These are phyloP conservation scores for Tridacna crocea DNA, from an alignment of 2,888 invertebrate species.

Conservation along the genomic window DNA sequence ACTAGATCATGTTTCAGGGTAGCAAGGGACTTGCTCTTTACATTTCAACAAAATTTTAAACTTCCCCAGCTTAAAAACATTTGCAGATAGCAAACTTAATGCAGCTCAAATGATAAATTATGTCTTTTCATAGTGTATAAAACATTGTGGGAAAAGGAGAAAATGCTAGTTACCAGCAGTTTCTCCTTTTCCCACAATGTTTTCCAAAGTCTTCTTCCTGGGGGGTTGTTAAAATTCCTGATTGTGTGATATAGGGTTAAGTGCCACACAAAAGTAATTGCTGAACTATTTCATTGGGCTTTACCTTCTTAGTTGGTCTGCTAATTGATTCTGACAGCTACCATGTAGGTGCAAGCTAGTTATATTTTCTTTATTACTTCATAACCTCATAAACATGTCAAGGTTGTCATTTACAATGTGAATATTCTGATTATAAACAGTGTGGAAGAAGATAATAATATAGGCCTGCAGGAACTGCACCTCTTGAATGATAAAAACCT, in stretches of 20 bases:
- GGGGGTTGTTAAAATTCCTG: neutral
- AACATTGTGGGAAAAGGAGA: neutral
- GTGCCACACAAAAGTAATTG: neutral
- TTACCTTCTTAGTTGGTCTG: conserved; percentile 6
- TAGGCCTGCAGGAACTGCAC: neutral
- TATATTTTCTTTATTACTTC: neutral
- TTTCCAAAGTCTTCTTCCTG: neutral
- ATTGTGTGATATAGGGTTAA: neutral
- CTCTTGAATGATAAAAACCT: neutral
- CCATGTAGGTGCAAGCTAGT: neutral
- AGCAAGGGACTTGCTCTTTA: too few relatives aligned
- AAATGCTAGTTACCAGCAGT: neutral
- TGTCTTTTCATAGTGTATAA: neutral
- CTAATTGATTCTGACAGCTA: conserved; percentile 21
- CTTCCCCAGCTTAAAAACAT: too few relatives aligned
- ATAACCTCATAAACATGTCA: too few relatives aligned
- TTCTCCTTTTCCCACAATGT: neutral
- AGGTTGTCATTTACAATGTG: neutral
- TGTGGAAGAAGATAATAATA: neutral
- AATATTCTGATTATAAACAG: neutral
- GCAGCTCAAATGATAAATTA: neutral
- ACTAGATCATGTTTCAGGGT: too few relatives aligned
- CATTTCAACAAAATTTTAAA: too few relatives aligned
- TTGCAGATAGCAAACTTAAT: too few relatives aligned
- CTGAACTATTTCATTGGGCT: neutral